phyloP scores from a whole-genome alignment of 2,113 vertebrate species.

The Channa maculata region DNA sequence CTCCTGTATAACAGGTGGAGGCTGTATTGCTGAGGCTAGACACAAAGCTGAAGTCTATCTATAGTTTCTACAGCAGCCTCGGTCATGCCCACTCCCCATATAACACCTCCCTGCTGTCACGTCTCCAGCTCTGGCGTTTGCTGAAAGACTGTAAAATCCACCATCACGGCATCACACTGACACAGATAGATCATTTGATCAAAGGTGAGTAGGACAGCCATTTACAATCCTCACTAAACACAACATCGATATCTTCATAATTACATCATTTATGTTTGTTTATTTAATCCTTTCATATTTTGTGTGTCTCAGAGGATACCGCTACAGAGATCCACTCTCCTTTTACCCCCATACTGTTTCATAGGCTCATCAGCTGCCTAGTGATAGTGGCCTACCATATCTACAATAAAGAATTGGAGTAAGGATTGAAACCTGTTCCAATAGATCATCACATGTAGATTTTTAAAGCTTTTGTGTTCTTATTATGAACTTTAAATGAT shows the following conservation, averaged over 20 bases:
- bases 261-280: neutral
- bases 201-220: constrained; percentile 68
- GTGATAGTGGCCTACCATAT: constrained; percentile 86
- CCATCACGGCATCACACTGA: constrained; percentile 81
- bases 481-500: neutral
- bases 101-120: constrained; percentile 85
- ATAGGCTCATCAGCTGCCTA: constrained; percentile 86
- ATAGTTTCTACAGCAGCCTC: constrained; percentile 90
- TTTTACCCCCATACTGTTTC: constrained; percentile 80
- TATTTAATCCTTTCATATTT: neutral
- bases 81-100: constrained; percentile 79
- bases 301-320: constrained; percentile 67
- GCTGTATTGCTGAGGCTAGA: constrained; percentile 84
- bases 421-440: constrained; percentile 64
- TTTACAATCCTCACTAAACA: neutral
- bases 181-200: constrained; percentile 84
- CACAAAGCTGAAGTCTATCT: constrained; percentile 84
- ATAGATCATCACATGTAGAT: neutral
- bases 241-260: neutral
- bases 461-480: neutral
- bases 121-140: constrained; percentile 91
- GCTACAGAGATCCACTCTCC: constrained; percentile 83
- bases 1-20: constrained; percentile 82
- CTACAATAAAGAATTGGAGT: constrained; percentile 83
- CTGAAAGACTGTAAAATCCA: constrained; percentile 91